Conservation (phyloP, 2,888 invertebrate species). For the Blera fallax region DNA sequence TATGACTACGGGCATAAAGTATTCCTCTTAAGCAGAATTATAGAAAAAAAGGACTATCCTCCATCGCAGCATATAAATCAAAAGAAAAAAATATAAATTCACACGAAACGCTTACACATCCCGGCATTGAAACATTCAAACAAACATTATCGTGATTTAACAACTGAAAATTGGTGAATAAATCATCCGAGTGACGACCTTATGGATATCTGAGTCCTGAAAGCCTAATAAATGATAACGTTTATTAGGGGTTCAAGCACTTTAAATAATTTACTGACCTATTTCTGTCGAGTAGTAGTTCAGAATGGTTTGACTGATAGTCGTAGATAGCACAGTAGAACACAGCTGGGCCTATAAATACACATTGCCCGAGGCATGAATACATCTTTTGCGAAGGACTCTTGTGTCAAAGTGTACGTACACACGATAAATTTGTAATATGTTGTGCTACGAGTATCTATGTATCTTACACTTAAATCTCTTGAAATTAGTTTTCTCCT, state of each 20-base stretch:
- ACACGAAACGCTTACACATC: no score
- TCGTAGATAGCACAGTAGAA: no score
- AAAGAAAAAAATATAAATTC: no score
- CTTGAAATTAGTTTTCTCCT: constrained; percentile 18
- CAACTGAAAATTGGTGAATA: background rate
- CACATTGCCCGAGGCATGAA: background rate
- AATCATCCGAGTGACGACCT: background rate
- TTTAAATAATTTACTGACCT: constrained; percentile 30
- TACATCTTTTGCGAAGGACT: background rate
- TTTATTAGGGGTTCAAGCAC: background rate
- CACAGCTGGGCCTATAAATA: background rate
- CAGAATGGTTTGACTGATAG: background rate
- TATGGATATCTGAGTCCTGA: background rate
- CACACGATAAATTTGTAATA: constrained; percentile 24
- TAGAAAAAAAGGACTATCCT: no score
- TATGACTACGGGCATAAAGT: no score
- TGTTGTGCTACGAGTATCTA: background rate
- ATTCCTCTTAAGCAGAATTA: no score
- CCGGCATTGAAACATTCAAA: no score
- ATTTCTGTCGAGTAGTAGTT: background rate
- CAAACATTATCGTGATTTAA: no score
- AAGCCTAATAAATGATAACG: background rate
- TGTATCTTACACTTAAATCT: background rate
- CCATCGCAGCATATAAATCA: no score
- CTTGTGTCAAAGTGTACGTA: background rate